Evolutionary conservation across 2,888 invertebrate genomes (phyloP), one percentile per base, ranked within the genome.

Genomic region (Ectemnius continuus): DNA sequence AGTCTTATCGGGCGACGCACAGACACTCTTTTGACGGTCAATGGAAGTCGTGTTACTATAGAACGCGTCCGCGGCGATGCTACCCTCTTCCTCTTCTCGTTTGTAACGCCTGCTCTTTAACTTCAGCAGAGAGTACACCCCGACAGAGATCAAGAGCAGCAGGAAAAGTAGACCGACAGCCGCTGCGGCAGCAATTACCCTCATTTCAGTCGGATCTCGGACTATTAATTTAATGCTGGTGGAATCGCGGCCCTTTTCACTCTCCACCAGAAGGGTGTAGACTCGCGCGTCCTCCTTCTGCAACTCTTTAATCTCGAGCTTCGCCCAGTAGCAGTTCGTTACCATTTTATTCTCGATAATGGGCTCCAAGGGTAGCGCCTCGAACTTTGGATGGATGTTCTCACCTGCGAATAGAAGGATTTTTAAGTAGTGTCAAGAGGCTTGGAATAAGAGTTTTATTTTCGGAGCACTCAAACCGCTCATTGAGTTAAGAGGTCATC

Each of bases 201-300:
- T 85, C 76, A 88, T 84, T 73, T 91, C 90, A 61, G 87, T 88
- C 4, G 90, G 89, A 69, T 91, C 90, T 14, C 89, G 86, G 11
- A 91, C 88, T n/a, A 82, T 81, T 20, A 91, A 75, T 20, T 86
- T 88, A 2, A 91, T 76, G 65, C 86, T 90, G 61, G 88, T 90
- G 58, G 90, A 89, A 85, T 97, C 97, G 86, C 94, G 94, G 16
- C 97, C 97, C 65, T 96, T 93, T 87, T 96, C 97, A 88, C 97
- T 97, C 91, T 97, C 96, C 26, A 97, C 97, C 70, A 95, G 94
- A 60, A 97, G 92, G 83, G 95, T 95, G 91, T 97, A 97, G n/a
- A 95, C 95, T 16, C 97, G 92, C 0, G 96, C 95, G 89, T 97
- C 97, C 4, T 95, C 94, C n/a, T 94, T 93, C 71, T 95, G 94